Conservation (phyloP, 2,888 invertebrate genomes). For the Oscheius onirici region DNA sequence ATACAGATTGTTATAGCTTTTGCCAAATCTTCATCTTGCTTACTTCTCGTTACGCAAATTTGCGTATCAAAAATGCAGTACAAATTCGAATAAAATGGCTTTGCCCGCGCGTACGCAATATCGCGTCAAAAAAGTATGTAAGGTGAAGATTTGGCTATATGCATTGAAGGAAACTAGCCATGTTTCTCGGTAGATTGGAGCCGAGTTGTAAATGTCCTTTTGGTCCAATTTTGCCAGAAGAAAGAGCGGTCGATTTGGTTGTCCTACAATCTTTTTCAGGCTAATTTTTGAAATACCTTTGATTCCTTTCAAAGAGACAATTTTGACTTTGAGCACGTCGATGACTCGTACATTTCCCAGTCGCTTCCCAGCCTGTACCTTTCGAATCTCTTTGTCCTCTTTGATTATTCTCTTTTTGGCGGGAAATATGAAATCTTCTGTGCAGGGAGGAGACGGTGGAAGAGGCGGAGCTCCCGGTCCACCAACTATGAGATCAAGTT, state of each 20-base stretch:
- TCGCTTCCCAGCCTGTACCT: conserved; percentile 22
- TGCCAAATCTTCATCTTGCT: no score
- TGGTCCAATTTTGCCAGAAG: conserved; percentile 32
- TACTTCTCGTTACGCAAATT: no score
- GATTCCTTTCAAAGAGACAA: conserved; percentile 22
- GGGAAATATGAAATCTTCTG: conserved; percentile 6
- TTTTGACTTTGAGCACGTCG: conserved; percentile 20
- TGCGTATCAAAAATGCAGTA: no score
- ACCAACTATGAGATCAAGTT: conserved; percentile 31
- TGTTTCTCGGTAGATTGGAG: conserved; percentile 22
- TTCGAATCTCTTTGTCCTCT: conserved; percentile 18
- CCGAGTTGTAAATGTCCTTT: conserved; percentile 28
- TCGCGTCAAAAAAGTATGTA: no score
- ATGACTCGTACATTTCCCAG: conserved; percentile 28
- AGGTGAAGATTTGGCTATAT: no score
- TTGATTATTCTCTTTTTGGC: background rate
- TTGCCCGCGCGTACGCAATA: no score
- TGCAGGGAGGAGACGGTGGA: conserved; percentile 28
- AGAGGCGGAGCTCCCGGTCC: conserved; percentile 27
- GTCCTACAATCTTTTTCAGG: conserved; percentile 8
- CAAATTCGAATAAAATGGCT: no score
- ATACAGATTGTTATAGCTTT: background rate
- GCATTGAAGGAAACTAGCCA: no score
- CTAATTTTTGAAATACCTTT: background rate
- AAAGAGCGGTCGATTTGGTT: conserved; percentile 23